Evolutionary conservation across 2,888 invertebrate genomes (phyloP), one percentile per base, ranked within the genome.

Genomic region (Aporophyla nigra): DNA sequence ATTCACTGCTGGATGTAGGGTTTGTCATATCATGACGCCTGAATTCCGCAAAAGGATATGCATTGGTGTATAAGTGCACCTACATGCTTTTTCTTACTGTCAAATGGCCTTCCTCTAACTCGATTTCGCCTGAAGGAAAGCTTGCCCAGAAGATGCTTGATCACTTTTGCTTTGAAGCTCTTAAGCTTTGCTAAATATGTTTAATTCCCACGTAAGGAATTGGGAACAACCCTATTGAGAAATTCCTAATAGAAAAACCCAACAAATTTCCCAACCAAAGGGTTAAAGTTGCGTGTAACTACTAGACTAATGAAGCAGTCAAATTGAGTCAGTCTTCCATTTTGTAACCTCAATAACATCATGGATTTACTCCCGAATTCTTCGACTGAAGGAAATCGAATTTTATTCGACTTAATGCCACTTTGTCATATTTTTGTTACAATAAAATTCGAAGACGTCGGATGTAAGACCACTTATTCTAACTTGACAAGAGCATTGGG

Each of bases 351-450:
- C 33, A 67, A 33, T 67, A 1, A 33, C 58, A 33, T 67, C 58
- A 67, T 6, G 10, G 66, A 58, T 58, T 67, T 33, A 33, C 16
- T n/a, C n/a, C 27, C 21, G 16, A 67, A 67, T 67, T 67, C 66
- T 6, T 59, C 58, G n/a, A 33, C 33, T 9, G n/a, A 33, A 56
- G n/a, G 9, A 33, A 58, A 58, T 33, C n/a, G 10, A 67, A 67
- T 67, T 67, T 16, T 58, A 58, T 33, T 67, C 33, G n/a, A 10
- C 16, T 33, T 33, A n/a, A 16, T 58, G n/a, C n/a, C 33, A 67
- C 33, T 66, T 56, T 67, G 58, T 58, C 58, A 58, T 58, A 33
- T 16, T 21, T 58, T 56, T 58, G 46, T 58, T 27, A n/a, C 33
- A 33, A 33, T 58, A 33, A 33, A 67, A 53, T 66, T 54, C 16